A percentile compares a stretch with the other conserved stretches of the same genome.
Conservation (phyloP, 2,888 invertebrate species). For the Drosophila lutescens region DNA sequence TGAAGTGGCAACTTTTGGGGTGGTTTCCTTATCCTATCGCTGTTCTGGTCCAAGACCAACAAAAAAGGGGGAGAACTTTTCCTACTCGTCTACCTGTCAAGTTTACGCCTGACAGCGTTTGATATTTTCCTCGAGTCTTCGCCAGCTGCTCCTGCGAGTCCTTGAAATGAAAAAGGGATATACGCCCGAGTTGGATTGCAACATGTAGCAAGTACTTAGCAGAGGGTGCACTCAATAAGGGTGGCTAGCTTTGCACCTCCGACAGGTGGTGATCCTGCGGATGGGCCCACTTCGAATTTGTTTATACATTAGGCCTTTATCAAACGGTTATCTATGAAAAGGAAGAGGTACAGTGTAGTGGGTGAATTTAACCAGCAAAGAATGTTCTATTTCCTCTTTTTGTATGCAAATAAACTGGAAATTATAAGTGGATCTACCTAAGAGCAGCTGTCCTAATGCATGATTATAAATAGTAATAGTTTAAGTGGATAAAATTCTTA, state of each 20-base stretch:
- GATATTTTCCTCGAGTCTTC: conserved; percentile 42
- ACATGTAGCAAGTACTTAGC: conserved; percentile 45
- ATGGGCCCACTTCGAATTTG: conserved; percentile 54
- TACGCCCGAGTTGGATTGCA: conserved; percentile 38
- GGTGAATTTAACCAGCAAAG: not conserved
- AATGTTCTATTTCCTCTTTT: not conserved
- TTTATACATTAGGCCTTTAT: conserved; percentile 58
- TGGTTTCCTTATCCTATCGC: conserved; percentile 39
- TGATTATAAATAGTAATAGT: too few species aligned
- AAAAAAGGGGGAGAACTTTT: conserved; percentile 54
- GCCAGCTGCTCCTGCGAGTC: conserved; percentile 60
- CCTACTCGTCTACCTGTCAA: conserved; percentile 67
- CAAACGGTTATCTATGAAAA: conserved; percentile 39
- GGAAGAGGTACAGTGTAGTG: conserved; percentile 51
- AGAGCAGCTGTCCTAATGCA: not conserved
- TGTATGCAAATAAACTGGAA: not conserved
- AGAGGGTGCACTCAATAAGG: conserved; percentile 52
- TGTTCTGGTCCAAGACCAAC: not conserved
- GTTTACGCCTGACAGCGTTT: conserved; percentile 71
- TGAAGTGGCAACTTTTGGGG: conserved; percentile 57
- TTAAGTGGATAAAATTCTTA: too few species aligned
- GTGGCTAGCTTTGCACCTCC: conserved; percentile 58
- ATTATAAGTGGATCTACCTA: too few species aligned
- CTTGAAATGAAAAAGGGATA: conserved; percentile 63
- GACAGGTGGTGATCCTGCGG: conserved; percentile 60